phyloP scores from a whole-genome alignment of 2,797 vertebrate species.

The Micropoecilia bifurca region DNA sequence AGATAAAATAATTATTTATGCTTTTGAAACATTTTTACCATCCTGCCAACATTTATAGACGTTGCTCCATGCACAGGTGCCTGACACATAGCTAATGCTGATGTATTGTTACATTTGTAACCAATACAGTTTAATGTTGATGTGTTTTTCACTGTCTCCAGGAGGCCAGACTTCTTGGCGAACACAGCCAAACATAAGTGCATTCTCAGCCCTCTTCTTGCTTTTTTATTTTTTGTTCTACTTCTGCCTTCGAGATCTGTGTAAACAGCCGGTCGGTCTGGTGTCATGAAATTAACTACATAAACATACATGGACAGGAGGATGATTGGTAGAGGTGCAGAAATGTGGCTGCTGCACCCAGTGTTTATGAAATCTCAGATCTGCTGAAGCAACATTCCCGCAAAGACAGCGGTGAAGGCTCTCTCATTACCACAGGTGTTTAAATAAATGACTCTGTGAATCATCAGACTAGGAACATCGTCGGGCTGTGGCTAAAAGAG shows the following conservation, averaged over 20 bases:
- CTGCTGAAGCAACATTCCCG: conserved; percentile 61
- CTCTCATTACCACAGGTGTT: conserved; percentile 47
- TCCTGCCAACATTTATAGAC: neutral
- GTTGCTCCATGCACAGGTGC: neutral
- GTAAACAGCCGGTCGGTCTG: conserved; percentile 46
- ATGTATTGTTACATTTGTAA: neutral
- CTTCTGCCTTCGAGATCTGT: conserved; percentile 35
- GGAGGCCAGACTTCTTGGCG: conserved; percentile 7
- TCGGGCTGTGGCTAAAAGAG: conserved; percentile 31
- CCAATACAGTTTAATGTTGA: conserved; percentile 2
- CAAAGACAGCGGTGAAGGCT: conserved; percentile 27
- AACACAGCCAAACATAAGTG: conserved; percentile 17
- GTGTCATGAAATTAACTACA: conserved; percentile 50
- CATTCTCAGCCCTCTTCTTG: conserved; percentile 22
- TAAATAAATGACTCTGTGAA: conserved; percentile 47
- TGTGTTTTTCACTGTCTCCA: conserved; percentile 15
- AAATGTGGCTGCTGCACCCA: conserved; percentile 47
- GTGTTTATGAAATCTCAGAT: conserved; percentile 56
- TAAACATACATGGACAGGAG: conserved; percentile 53
- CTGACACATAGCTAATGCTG: neutral
- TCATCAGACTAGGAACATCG: conserved; percentile 37
- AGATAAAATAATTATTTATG: neutral
- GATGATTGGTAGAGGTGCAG: conserved; percentile 49
- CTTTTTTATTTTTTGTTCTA: conserved; percentile 7
- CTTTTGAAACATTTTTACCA: conserved; percentile 2